Evolutionary conservation across 1,140 invertebrate species (phyloP).

Genomic region (Anastrepha obliqua): DNA sequence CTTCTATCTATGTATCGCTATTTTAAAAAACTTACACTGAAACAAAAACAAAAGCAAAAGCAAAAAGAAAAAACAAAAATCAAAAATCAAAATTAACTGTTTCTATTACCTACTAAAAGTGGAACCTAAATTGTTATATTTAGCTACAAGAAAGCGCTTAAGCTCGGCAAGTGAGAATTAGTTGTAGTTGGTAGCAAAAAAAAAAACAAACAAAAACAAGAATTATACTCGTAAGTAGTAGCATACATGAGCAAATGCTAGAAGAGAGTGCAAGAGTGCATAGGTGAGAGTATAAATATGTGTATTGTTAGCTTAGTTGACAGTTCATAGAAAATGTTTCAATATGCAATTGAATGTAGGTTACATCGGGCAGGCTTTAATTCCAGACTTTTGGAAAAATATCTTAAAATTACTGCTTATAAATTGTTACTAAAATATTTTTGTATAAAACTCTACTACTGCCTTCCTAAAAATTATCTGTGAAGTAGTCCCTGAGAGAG

Average conservation of each 20-base stretch:
- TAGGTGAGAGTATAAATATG: no score
- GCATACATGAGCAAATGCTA: no score
- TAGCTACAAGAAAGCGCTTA: not conserved
- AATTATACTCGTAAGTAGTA: no score
- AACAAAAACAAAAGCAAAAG: no score
- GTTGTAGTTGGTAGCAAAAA: not conserved
- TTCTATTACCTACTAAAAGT: slow-evolving; percentile 18
- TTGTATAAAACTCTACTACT: not conserved
- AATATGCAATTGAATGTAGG: no score
- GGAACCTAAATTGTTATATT: not conserved
- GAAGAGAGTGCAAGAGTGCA: no score
- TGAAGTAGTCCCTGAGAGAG: no score
- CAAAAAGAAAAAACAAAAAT: no score
- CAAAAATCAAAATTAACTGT: not conserved
- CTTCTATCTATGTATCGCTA: slow-evolving; percentile 33
- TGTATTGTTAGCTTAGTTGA: no score
- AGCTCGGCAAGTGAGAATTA: not conserved
- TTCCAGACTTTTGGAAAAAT: not conserved
- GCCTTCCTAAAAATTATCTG: not conserved
- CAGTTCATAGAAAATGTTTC: no score
- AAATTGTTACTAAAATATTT: not conserved
- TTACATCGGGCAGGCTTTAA: no score
- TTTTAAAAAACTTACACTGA: slow-evolving; percentile 16
- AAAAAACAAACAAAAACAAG: no score
- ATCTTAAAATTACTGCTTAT: not conserved